Conservation (phyloP, 1,140 invertebrate species). For the Drosophila triauraria region DNA sequence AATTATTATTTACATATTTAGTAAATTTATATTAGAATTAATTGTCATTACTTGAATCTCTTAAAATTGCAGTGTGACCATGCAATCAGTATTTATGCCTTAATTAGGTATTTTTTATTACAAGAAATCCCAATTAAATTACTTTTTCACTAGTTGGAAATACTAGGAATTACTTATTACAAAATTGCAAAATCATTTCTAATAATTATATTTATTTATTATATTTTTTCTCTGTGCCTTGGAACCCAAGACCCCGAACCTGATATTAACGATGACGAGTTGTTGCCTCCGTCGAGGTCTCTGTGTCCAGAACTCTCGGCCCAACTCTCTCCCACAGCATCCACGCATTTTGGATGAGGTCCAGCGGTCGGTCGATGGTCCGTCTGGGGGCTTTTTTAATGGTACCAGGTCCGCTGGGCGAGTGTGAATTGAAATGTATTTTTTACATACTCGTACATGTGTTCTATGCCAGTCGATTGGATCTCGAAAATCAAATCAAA, state of each 20-base stretch:
- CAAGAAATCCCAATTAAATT: too few species aligned
- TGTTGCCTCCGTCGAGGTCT: slow-evolving; percentile 48
- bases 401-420: slow-evolving; percentile 20
- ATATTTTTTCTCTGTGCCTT: slow-evolving; percentile 7
- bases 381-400: slow-evolving; percentile 46
- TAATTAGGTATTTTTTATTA: not conserved
- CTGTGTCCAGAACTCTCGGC: slow-evolving; percentile 29
- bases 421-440: slow-evolving; percentile 80
- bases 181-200: not conserved
- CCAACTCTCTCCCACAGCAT: slow-evolving; percentile 49
- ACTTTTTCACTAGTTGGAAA: too few species aligned
- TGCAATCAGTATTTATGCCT: not conserved
- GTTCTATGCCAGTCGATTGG: slow-evolving; percentile 64
- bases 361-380: slow-evolving; percentile 17
- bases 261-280: slow-evolving; percentile 71
- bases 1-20: too few species aligned
- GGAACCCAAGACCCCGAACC: slow-evolving; percentile 63
- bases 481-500: slow-evolving; percentile 77
- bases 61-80: not conserved
- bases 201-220: too few species aligned
- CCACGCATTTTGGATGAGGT: slow-evolving; percentile 52
- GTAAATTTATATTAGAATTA: too few species aligned
- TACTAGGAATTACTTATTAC: too few species aligned
- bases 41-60: too few species aligned
- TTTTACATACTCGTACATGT: slow-evolving; percentile 67